phyloP scores from a whole-genome alignment of 2,113 vertebrate species.

The Cryptomyrus ogoouensis region DNA sequence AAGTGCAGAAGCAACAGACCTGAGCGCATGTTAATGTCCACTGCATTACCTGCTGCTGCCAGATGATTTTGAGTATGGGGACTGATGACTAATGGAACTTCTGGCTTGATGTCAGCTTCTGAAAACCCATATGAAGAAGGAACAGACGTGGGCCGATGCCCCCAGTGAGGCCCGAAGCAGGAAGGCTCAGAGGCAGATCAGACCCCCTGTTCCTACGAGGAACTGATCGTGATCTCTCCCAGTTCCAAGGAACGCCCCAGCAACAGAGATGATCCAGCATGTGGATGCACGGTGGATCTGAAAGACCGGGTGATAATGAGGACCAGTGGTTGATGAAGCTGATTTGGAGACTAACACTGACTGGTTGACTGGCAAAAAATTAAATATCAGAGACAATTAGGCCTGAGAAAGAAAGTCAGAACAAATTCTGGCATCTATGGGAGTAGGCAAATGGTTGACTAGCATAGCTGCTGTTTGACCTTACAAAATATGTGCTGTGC shows the following conservation, averaged over 20 bases:
- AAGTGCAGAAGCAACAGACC: neutral
- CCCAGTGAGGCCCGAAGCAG: neutral
- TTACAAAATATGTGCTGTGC: slow-evolving; percentile 2
- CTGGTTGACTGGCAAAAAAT: neutral
- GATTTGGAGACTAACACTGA: neutral
- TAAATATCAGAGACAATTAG: neutral
- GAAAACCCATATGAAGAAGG: neutral
- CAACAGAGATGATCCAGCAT: neutral
- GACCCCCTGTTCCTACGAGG: neutral
- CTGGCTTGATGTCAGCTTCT: neutral
- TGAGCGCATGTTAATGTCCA: neutral
- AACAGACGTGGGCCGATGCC: neutral
- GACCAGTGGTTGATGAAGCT: neutral
- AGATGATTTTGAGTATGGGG: neutral
- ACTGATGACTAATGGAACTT: neutral
- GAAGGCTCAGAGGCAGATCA: neutral
- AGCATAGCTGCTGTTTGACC: neutral
- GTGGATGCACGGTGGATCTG: neutral
- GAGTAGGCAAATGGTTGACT: neutral
- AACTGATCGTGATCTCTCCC: neutral
- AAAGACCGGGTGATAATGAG: neutral
- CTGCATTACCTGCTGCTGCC: neutral
- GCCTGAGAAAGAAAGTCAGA: neutral
- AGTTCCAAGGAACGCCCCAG: neutral
- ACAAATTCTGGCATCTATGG: neutral